phyloP scores from a whole-genome alignment of 2,113 vertebrate genomes.

The Odobenus rosmarus region DNA sequence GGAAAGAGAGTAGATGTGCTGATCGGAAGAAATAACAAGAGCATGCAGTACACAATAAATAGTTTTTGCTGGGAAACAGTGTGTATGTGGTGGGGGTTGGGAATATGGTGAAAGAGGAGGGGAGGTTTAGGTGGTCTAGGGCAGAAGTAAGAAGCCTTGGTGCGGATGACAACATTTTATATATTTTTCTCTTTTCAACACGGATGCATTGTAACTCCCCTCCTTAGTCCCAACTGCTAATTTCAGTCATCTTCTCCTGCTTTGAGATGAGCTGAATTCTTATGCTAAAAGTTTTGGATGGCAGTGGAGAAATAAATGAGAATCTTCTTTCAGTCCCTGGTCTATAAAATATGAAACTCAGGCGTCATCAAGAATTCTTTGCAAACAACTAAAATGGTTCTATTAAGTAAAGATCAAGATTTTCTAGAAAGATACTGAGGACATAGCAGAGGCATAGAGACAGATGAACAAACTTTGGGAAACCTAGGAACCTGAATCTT shows the following conservation, averaged over 20 bases:
- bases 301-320: neutral
- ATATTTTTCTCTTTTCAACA: neutral
- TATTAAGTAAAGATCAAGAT: neutral
- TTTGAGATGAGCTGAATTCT: neutral
- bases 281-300: neutral
- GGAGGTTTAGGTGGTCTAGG: accelerated
- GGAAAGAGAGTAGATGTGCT: neutral
- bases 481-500: neutral
- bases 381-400: neutral
- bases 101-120: neutral
- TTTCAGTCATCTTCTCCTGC: neutral
- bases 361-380: neutral
- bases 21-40: neutral
- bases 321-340: neutral
- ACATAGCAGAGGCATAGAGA: neutral
- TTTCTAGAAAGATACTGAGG: neutral
- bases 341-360: neutral
- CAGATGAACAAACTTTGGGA: neutral
- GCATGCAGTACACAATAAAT: neutral
- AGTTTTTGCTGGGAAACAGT: neutral
- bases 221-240: neutral
- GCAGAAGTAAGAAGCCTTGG: neutral
- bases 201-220: neutral
- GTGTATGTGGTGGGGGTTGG: neutral
- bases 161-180: neutral